Conservation (phyloP, 2,888 invertebrate genomes). For the Polydrusus cervinus region DNA sequence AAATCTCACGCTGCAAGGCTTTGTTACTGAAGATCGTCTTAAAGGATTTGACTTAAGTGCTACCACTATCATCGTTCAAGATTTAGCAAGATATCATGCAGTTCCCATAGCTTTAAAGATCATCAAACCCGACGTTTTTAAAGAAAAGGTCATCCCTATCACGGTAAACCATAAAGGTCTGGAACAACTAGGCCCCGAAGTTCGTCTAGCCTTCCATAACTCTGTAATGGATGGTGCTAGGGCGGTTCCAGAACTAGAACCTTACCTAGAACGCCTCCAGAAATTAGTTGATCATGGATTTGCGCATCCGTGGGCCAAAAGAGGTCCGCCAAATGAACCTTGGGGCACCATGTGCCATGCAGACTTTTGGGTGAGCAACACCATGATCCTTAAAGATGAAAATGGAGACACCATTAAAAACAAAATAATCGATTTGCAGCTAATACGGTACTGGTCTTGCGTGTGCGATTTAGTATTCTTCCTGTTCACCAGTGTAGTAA, state of each 20-base stretch:
- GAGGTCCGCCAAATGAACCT: slow-evolving; percentile 68
- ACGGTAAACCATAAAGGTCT: slow-evolving; percentile 66
- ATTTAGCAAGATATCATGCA: slow-evolving; percentile 76
- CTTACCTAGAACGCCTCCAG: slow-evolving; percentile 62
- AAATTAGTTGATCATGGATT: slow-evolving; percentile 61
- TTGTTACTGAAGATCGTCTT: slow-evolving; percentile 72
- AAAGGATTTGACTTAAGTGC: slow-evolving; percentile 73
- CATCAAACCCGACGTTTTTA: slow-evolving; percentile 70
- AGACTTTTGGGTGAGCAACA: slow-evolving; percentile 78
- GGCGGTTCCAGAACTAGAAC: slow-evolving; percentile 60
- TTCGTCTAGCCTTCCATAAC: slow-evolving; percentile 65
- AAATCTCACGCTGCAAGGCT: slow-evolving; percentile 74
- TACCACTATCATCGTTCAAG: slow-evolving; percentile 70
- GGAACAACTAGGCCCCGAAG: slow-evolving; percentile 65
- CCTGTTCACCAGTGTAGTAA: slow-evolving; percentile 73
- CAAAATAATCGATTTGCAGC: slow-evolving; percentile 77
- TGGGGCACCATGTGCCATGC: slow-evolving; percentile 75
- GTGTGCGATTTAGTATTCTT: slow-evolving; percentile 75
- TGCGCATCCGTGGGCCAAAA: slow-evolving; percentile 54
- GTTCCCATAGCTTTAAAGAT: slow-evolving; percentile 74
- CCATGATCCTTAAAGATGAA: slow-evolving; percentile 74
- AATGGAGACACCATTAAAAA: slow-evolving; percentile 70
- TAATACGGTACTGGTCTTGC: slow-evolving; percentile 73
- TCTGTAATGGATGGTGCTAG: slow-evolving; percentile 62
- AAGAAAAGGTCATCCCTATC: slow-evolving; percentile 69